Base-by-base conservation (phyloP, 1,140 invertebrate genomes). In the Microplitis mediator region DNA sequence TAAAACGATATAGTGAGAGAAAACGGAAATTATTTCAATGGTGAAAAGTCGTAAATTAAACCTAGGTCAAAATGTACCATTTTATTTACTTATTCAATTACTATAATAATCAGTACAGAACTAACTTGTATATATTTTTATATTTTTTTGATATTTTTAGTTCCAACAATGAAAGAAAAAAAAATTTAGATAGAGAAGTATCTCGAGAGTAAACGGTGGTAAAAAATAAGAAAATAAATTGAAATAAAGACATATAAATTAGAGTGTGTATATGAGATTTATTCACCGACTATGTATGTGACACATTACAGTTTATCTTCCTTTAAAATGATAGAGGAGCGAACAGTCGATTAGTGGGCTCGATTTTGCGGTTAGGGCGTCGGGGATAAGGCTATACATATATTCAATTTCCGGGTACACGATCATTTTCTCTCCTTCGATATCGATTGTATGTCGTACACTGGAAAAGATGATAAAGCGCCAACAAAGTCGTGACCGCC, bases 391-490 rank as follows among this genome's bases (percentile, higher is more conserved):
- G 36, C n/a, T 63, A 35, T 63, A 35, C 61, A 64, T 64, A 50
- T 64, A 64, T 64, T 64, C 62, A 64, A 64, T 64, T 64, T 35
- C 62, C 62, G 14, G 35, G 62, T 64, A 35, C 13, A 14, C 13
- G 62, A 64, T 64, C 62, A 64, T 64, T 64, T 64, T 64, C 62
- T 64, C 32, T 23, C 36, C 36, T 45, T 23, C 39, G 39, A 64
- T 64, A 67, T 67, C 65, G 65, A 67, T 67, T 67, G 65, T 67
- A 54, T 13, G 51, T 67, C 51, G 65, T 67, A 54, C 50, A 32
- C 39, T 31, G 13, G 23, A 67, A 50, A 64, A 13, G 50, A 67
- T 67, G 65, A 67, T 51, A 39, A 62, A 62, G 60, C 31, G 56
- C 14, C 56, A 58, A 58, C 56, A 58, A 58, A 23, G 16, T 23